phyloP scores from a whole-genome alignment of 2,113 vertebrate species.

The Panthera uncia region DNA sequence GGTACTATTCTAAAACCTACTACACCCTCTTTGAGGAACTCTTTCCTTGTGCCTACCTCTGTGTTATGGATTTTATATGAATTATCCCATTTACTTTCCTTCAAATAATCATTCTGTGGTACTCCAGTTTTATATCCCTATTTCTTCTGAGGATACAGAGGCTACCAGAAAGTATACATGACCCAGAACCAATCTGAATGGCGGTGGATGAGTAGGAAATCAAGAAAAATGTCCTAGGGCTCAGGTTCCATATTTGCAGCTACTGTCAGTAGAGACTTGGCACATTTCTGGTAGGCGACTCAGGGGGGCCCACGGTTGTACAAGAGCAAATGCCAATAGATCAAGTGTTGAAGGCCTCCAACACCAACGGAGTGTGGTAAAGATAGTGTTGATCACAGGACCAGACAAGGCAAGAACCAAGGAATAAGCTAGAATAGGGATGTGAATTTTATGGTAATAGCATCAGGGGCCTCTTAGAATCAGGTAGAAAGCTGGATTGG shows the following conservation, averaged over 20 bases:
- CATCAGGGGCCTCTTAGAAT: neutral
- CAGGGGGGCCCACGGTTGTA: neutral
- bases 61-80: neutral
- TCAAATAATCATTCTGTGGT: neutral
- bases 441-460: neutral
- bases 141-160: neutral
- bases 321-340: conserved; percentile 8
- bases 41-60: neutral
- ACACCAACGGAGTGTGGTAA: neutral
- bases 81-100: neutral
- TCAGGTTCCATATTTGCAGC: neutral
- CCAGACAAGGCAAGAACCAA: neutral
- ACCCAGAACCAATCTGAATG: neutral
- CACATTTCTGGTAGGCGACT: neutral
- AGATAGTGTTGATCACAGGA: neutral
- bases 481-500: neutral
- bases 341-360: neutral
- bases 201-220: neutral
- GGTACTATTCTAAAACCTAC: neutral
- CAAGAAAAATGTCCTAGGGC: neutral
- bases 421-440: neutral
- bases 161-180: neutral
- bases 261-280: neutral
- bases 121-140: neutral
- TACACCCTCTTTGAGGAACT: neutral